phyloP scores from a whole-genome alignment of 2,888 invertebrate species.

The Amaurobius ferox region DNA sequence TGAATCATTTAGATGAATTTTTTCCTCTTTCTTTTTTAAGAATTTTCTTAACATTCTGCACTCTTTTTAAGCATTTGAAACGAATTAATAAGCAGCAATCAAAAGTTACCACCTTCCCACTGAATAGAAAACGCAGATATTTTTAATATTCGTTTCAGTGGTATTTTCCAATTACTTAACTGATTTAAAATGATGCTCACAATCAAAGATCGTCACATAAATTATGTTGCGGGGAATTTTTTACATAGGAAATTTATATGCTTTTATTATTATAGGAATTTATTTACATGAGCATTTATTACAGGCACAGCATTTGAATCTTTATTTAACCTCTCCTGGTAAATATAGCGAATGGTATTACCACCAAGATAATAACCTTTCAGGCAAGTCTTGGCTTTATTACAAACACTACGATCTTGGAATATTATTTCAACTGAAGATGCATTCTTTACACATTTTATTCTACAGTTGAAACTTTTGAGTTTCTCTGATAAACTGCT shows the following conservation, averaged over 20 bases:
- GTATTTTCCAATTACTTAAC: slow-evolving; percentile 30
- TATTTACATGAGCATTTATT: not conserved
- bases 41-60: slow-evolving; percentile 57
- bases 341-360: not conserved
- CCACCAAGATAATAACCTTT: slow-evolving; percentile 12
- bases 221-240: too few relatives aligned
- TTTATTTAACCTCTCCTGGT: not conserved
- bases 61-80: slow-evolving; percentile 58
- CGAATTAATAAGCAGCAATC: slow-evolving; percentile 25
- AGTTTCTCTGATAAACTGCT: slow-evolving; percentile 11
- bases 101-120: slow-evolving; percentile 20
- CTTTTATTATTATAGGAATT: not conserved
- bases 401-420: slow-evolving; percentile 32
- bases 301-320: not conserved
- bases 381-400: slow-evolving; percentile 27
- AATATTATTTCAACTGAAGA: slow-evolving; percentile 19
- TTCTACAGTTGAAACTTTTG: slow-evolving; percentile 38
- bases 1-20: slow-evolving; percentile 21
- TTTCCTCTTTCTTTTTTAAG: slow-evolving; percentile 37
- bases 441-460: not conserved
- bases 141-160: slow-evolving; percentile 28
- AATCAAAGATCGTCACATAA: slow-evolving; percentile 28
- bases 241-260: too few relatives aligned
- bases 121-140: slow-evolving; percentile 26
- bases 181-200: slow-evolving; percentile 17